Percentiles rank a stretch among this genome's conserved stretches.
Conservation (phyloP, 2,888 invertebrate genomes). For the Aphidoletes aphidimyza region DNA sequence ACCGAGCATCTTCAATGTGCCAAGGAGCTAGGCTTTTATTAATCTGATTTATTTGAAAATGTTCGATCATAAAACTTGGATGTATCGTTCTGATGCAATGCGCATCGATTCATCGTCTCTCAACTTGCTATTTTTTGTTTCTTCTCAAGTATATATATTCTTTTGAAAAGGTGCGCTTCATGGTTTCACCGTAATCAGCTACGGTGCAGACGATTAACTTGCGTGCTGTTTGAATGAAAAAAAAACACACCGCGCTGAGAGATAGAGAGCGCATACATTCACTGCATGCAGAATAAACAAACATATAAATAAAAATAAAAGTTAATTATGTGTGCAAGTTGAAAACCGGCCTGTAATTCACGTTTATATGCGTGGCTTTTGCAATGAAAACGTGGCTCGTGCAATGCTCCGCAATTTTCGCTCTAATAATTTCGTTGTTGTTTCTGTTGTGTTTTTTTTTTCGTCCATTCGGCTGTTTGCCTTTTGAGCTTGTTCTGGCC, state of each 20-base stretch:
- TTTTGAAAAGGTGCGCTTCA: conserved; percentile 21
- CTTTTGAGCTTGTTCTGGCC: not conserved
- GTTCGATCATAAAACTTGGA: conserved; percentile 19
- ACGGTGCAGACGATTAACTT: not conserved
- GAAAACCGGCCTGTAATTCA: conserved; percentile 52
- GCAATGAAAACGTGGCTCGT: conserved; percentile 25
- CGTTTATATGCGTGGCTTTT: not conserved
- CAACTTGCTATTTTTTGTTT: not conserved
- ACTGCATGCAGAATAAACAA: not conserved
- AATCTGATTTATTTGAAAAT: conserved; percentile 48
- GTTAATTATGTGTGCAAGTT: conserved; percentile 54
- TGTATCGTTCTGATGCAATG: not conserved
- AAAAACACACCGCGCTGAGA: not conserved
- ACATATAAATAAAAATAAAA: conserved; percentile 52
- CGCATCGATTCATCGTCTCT: too few relatives aligned
- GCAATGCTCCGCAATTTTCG: conserved; percentile 25
- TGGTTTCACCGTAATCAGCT: too few relatives aligned
- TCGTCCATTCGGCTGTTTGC: not conserved
- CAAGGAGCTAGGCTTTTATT: conserved; percentile 34
- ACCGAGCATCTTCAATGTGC: too few relatives aligned
- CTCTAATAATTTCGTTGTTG: not conserved
- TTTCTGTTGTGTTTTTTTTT: not conserved
- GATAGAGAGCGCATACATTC: not conserved
- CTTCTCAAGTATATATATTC: not conserved
- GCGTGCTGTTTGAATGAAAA: not conserved